Evolutionary conservation across 2,888 invertebrate genomes (phyloP).

Genomic region (Slavum lentiscoides): DNA sequence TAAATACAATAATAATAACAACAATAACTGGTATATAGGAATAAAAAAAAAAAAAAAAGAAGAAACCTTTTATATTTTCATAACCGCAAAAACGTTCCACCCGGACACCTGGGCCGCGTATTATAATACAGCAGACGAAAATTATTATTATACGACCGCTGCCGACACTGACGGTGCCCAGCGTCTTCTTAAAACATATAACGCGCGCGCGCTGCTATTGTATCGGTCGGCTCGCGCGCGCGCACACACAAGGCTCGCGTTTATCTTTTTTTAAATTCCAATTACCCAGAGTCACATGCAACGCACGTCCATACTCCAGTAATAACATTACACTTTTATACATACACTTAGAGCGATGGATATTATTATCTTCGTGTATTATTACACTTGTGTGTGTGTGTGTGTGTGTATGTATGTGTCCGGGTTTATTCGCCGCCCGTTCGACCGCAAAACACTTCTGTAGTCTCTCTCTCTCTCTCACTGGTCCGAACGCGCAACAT

Average conservation of each 20-base stretch:
- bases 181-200: conserved; percentile 10
- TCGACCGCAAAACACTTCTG: conserved; percentile 38
- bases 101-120: conserved; percentile 43
- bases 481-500: not conserved
- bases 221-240: not conserved
- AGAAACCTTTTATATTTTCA: conserved; percentile 28
- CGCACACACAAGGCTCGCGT: not conserved
- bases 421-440: not conserved
- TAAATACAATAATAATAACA: conserved; percentile 5
- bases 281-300: not conserved
- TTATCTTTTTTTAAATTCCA: no score
- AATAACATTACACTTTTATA: not conserved
- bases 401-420: not conserved
- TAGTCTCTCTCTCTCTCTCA: not conserved
- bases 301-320: not conserved
- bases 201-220: conserved; percentile 6
- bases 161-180: not conserved
- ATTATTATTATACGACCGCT: conserved; percentile 48
- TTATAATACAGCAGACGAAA: conserved; percentile 4
- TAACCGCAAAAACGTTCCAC: conserved; percentile 46
- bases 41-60: not conserved
- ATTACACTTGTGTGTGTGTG: conserved; percentile 9
- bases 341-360: not conserved
- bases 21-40: not conserved
- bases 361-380: not conserved